phyloP scores from a whole-genome alignment of 2,888 invertebrate genomes.

The Oscheius myriophilus region DNA sequence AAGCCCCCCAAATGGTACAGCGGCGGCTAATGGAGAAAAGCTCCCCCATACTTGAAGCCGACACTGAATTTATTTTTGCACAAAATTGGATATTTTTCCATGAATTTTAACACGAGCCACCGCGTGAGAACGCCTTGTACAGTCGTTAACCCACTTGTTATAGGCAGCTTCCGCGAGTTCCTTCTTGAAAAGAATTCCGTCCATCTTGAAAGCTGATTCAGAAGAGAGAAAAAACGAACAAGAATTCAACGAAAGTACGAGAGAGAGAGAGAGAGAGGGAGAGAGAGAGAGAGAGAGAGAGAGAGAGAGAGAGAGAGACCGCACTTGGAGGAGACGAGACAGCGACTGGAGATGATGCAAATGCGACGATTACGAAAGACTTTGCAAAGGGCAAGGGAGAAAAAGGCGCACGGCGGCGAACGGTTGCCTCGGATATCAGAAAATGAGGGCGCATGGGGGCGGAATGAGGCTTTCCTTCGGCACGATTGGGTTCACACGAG shows the following conservation, averaged over 20 bases:
- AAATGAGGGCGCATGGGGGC: no score
- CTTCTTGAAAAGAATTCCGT: slow-evolving; percentile 36
- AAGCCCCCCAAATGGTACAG: no score
- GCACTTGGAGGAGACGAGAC: no score
- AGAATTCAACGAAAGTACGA: not conserved
- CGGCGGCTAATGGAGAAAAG: no score
- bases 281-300: slow-evolving; percentile 13
- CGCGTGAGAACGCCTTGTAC: no score
- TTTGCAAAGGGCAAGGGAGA: slow-evolving; percentile 1
- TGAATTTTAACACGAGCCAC: no score
- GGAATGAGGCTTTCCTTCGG: no score
- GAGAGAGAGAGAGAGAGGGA: slow-evolving; percentile 10
- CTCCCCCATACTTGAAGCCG: no score
- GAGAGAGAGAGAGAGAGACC: not conserved
- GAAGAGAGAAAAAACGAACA: not conserved
- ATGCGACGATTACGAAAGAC: slow-evolving; percentile 3
- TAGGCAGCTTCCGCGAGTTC: slow-evolving; percentile 43
- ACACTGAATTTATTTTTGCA: no score
- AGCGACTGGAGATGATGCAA: slow-evolving; percentile 14
- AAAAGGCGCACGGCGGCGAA: not conserved
- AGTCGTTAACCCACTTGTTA: slow-evolving; percentile 47
- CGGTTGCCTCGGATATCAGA: no score
- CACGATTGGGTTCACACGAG: no score
- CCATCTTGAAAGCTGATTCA: slow-evolving; percentile 14
- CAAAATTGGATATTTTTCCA: no score